Conservation (phyloP, 2,797 vertebrate genomes). For the Etheostoma nigrum region DNA sequence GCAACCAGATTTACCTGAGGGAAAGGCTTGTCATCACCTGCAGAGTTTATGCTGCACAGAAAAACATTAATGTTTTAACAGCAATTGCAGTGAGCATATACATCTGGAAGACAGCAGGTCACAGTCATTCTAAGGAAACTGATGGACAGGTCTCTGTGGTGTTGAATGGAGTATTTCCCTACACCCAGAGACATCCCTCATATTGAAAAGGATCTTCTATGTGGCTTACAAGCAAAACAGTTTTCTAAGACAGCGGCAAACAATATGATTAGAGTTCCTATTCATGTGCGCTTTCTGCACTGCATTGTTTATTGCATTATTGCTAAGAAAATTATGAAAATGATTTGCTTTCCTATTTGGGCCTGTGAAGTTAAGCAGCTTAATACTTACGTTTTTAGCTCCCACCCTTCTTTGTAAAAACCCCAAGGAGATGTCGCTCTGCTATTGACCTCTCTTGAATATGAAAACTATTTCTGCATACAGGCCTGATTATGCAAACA, state of each 20-base stretch:
- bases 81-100: conserved; percentile 15
- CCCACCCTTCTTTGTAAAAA: conserved; percentile 34
- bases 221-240: not conserved
- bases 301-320: conserved; percentile 15
- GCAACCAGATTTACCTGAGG: conserved; percentile 34
- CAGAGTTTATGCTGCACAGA: conserved; percentile 24
- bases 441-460: conserved; percentile 56
- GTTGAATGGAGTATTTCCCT: conserved; percentile 21
- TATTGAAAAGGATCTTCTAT: not conserved
- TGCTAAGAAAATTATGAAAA: conserved; percentile 21
- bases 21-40: conserved; percentile 50
- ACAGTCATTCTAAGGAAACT: conserved; percentile 22
- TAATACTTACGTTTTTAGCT: conserved; percentile 47
- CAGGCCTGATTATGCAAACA: conserved; percentile 59
- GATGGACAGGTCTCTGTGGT: conserved; percentile 20
- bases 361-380: conserved; percentile 54
- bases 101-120: conserved; percentile 39
- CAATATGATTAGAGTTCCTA: not conserved
- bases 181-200: not conserved
- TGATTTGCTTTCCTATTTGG: conserved; percentile 43
- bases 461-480: conserved; percentile 45
- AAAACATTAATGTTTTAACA: conserved; percentile 47
- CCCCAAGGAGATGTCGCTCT: conserved; percentile 41
- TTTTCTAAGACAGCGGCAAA: not conserved
- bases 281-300: conserved; percentile 6